These are phyloP conservation scores for Crambe crambe DNA, from an alignment of 37 sponge, comb jelly and placozoan genomes.

Conservation along the genomic window DNA sequence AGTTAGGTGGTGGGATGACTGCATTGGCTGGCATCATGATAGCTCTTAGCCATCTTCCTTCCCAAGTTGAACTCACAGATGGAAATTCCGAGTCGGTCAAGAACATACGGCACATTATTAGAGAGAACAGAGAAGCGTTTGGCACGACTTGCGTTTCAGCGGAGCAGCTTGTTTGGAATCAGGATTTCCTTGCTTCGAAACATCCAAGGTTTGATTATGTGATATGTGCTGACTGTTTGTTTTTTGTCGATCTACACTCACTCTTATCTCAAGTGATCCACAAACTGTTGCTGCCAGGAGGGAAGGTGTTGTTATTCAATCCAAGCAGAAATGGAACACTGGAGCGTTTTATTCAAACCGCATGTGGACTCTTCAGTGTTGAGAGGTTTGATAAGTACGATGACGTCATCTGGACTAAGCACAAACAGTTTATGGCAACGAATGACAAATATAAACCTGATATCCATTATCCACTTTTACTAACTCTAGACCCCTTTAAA, in stretches of 20 bases:
- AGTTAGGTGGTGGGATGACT: constrained; percentile 82
- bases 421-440: neutral
- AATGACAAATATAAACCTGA: constrained; percentile 29
- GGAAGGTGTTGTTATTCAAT: constrained; percentile 45
- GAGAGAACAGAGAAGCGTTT: constrained; percentile 12
- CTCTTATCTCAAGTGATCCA: constrained; percentile 15
- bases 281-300: constrained; percentile 44
- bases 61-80: constrained; percentile 59
- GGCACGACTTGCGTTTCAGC: constrained; percentile 6
- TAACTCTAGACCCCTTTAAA: neutral
- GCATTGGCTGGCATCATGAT: constrained; percentile 71
- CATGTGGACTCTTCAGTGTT: constrained; percentile 26
- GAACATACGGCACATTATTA: constrained; percentile 36
- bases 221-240: constrained; percentile 72
- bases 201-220: constrained; percentile 49
- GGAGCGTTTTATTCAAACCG: constrained; percentile 39
- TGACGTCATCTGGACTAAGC: constrained; percentile 43
- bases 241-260: constrained; percentile 48
- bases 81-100: constrained; percentile 57
- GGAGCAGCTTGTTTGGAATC: constrained; percentile 50
- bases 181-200: neutral
- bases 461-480: constrained; percentile 48
- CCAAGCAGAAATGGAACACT: constrained; percentile 56
- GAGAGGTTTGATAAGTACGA: constrained; percentile 23
- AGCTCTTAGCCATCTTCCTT: constrained; percentile 37